These are phyloP conservation scores for Slavum lentiscoides DNA, from an alignment of 2,888 invertebrate genomes.

Conservation along the genomic window DNA sequence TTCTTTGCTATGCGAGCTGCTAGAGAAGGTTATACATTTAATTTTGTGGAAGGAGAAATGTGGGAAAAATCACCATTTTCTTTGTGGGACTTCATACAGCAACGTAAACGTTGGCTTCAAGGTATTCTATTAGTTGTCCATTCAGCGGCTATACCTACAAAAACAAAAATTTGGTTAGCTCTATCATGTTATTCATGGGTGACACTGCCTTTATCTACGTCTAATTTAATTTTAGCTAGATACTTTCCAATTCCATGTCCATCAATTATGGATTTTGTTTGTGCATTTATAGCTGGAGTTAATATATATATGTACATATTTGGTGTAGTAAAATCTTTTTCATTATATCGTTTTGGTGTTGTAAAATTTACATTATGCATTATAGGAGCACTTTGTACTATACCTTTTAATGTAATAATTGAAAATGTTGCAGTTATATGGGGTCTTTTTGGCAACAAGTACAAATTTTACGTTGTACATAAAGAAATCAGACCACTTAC, in stretches of 20 bases:
- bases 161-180: constrained; percentile 78
- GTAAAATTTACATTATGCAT: constrained; percentile 78
- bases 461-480: constrained; percentile 95
- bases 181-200: constrained; percentile 96
- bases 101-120: constrained; percentile 94
- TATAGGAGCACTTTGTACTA: constrained; percentile 83
- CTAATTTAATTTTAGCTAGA: constrained; percentile 82
- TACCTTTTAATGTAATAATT: constrained; percentile 90
- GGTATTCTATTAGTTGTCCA: constrained; percentile 87
- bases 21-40: constrained; percentile 86
- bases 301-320: constrained; percentile 98
- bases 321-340: constrained; percentile 95
- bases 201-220: constrained; percentile 88
- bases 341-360: constrained; percentile 82
- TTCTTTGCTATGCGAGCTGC: constrained; percentile 96
- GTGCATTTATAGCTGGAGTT: constrained; percentile 89
- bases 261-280: constrained; percentile 78
- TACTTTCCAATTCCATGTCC: constrained; percentile 87
- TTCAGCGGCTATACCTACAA: constrained; percentile 78
- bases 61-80: constrained; percentile 98
- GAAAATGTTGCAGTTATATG: constrained; percentile 94
- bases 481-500: constrained; percentile 79
- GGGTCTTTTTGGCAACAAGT: constrained; percentile 92
- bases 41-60: constrained; percentile 98
- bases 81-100: constrained; percentile 91